Base-by-base conservation (phyloP, 2,888 invertebrate species). In the Mantis religiosa region DNA sequence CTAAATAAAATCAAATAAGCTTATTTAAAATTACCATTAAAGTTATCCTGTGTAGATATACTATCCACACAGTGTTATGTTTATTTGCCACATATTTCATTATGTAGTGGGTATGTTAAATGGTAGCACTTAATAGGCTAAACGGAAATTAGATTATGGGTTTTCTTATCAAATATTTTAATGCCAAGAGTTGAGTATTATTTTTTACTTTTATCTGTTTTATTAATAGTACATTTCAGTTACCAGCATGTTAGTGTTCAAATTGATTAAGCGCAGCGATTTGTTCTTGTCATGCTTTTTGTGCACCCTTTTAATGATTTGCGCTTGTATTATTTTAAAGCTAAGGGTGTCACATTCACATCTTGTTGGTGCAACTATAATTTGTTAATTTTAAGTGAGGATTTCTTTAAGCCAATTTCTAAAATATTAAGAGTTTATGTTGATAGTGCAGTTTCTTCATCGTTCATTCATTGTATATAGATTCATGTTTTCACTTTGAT, bases 231-330 rank as follows among this genome's bases (percentile, higher is more conserved):
- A 71, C 20, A 20, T 34, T 87, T 87, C 41, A 88, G 81, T 88
- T 88, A 88, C 84, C 82, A 88, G 71, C 28, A 82, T 85, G 34
- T 85, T 41, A 81, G 85, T 88, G 84, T 82, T 81, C 85, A 85
- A 25, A 28, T 28, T 81, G 86, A 81, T 81, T 41, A 82, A 87
- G 82, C 34, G 81, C 71, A 30, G 34, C 8, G n/a, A 87, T 82
- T 87, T 82, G 47, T 85, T 71, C 54, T 71, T 3, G 4, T 71
- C 54, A 1, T 20, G 25, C 54, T 71, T 71, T 71, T 20, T 71
- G 20, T 20, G 54, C 54, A 20, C 54, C 41, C 41, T 12, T 41
- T 15, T 20, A 71, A 71, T 71, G 25, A 71, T 71, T 71, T 71
- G 54, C 54, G 41, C 54, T 71, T 71, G 25, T 71, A 71, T 71